Conservation (phyloP, 2,797 vertebrate species). For the Hemibagrus guttatus region DNA sequence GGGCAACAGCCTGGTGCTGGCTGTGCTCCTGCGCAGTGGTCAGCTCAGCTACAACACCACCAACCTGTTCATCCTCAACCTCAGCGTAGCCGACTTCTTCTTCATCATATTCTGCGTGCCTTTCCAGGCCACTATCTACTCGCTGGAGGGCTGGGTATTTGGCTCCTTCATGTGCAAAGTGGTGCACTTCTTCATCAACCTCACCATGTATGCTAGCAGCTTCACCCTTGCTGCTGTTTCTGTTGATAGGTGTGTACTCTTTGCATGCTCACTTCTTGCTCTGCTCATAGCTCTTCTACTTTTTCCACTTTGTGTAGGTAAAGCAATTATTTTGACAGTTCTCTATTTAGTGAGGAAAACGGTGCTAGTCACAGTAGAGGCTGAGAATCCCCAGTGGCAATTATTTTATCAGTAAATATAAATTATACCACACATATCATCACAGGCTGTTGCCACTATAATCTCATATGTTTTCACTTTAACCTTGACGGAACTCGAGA, state of each 20-base stretch:
- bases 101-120: conserved; percentile 92
- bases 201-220: conserved; percentile 92
- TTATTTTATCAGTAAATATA: conserved; percentile 51
- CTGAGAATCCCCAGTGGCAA: conserved; percentile 51
- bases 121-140: conserved; percentile 92
- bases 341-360: conserved; percentile 42
- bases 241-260: conserved; percentile 80
- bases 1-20: conserved; percentile 86
- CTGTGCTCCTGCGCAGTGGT: conserved; percentile 82
- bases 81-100: conserved; percentile 89
- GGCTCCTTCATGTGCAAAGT: conserved; percentile 90
- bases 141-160: conserved; percentile 87
- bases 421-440: conserved; percentile 36
- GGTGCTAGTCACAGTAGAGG: conserved; percentile 27
- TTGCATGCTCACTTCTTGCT: conserved; percentile 7
- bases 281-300: conserved; percentile 46
- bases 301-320: conserved; percentile 38
- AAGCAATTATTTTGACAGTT: conserved; percentile 46
- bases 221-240: conserved; percentile 87
- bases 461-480: background rate
- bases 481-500: conserved; percentile 12
- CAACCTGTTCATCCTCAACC: conserved; percentile 90
- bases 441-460: conserved; percentile 9
- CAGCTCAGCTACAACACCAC: conserved; percentile 87
- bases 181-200: conserved; percentile 90